A percentile compares a stretch with the other conserved stretches of the same genome.
phyloP scores from a whole-genome alignment of 1,140 invertebrate species.

The Drosophila tsacasi region DNA sequence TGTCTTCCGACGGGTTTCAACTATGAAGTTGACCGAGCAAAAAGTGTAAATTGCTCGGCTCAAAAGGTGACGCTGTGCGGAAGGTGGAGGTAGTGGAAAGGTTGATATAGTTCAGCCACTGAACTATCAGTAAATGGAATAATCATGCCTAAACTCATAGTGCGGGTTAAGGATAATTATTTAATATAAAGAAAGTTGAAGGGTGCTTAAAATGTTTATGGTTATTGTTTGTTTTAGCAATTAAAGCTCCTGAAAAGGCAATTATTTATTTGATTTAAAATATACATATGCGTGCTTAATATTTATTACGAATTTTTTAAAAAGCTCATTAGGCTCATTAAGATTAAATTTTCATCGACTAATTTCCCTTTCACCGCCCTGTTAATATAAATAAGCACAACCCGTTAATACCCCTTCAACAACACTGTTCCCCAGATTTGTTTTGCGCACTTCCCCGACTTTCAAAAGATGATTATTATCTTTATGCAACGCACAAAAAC shows the following conservation, averaged over 20 bases:
- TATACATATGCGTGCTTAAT: neutral
- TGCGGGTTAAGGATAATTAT: slow-evolving; percentile 5
- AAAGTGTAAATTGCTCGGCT: slow-evolving; percentile 38
- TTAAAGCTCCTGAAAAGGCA: neutral
- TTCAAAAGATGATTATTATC: slow-evolving; percentile 35
- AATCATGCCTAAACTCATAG: slow-evolving; percentile 6
- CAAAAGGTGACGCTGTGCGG: slow-evolving; percentile 23
- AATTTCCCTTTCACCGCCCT: slow-evolving; percentile 29
- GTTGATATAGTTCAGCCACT: slow-evolving; percentile 27
- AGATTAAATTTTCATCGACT: slow-evolving; percentile 13
- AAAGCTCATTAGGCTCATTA: neutral
- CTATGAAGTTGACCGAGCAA: slow-evolving; percentile 24
- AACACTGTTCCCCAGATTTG: slow-evolving; percentile 10
- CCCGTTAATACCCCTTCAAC: slow-evolving; percentile 29
- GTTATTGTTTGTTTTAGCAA: neutral
- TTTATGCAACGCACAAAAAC: slow-evolving; percentile 34
- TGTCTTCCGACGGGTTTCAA: slow-evolving; percentile 22
- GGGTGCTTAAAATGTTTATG: neutral
- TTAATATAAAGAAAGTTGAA: slow-evolving; percentile 2
- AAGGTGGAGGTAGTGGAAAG: slow-evolving; percentile 23
- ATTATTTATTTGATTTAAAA: neutral
- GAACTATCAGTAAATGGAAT: neutral
- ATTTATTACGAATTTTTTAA: neutral
- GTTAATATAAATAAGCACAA: slow-evolving; percentile 20
- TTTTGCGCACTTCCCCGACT: slow-evolving; percentile 39